These are phyloP conservation scores for Chrysocyon brachyurus DNA, from an alignment of 2,797 vertebrate genomes.

Conservation along the genomic window DNA sequence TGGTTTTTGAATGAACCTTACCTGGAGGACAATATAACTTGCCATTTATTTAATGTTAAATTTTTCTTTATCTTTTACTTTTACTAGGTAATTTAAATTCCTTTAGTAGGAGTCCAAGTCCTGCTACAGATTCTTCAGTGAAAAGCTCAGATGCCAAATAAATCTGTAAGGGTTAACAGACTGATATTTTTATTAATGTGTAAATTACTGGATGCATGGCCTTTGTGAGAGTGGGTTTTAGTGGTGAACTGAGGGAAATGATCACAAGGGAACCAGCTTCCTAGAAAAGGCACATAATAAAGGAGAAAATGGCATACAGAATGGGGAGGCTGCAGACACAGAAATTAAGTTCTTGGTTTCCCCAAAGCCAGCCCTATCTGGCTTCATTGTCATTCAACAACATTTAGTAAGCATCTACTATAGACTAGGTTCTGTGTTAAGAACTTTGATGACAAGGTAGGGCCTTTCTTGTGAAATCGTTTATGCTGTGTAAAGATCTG, in stretches of 20 bases:
- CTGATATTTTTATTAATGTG: constrained; percentile 23
- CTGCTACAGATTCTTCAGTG: constrained; percentile 9
- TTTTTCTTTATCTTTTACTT: constrained; percentile 56
- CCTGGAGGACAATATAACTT: background rate
- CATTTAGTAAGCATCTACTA: background rate
- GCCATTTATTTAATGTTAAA: constrained; percentile 47
- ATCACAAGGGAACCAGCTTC: background rate
- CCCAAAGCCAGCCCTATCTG: background rate
- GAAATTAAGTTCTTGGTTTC: constrained; percentile 30
- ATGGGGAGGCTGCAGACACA: background rate
- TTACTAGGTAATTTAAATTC: constrained; percentile 62
- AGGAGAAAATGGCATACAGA: background rate
- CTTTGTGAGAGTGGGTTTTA: constrained; percentile 24
- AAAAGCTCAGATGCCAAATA: constrained; percentile 46
- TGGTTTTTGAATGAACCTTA: constrained; percentile 45
- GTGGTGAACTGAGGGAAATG: background rate
- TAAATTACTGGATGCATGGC: background rate
- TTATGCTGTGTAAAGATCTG: background rate
- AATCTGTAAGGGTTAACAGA: constrained; percentile 17
- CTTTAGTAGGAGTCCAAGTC: constrained; percentile 22
- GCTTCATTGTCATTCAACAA: constrained; percentile 45
- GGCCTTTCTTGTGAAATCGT: background rate
- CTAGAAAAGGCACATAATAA: background rate
- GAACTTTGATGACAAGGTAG: background rate
- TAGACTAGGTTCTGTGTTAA: background rate